Percentiles rank a stretch among this genome's conserved stretches.
These are phyloP conservation scores for Camponotus vicinus DNA, from an alignment of 1,140 invertebrate species.

Conservation along the genomic window DNA sequence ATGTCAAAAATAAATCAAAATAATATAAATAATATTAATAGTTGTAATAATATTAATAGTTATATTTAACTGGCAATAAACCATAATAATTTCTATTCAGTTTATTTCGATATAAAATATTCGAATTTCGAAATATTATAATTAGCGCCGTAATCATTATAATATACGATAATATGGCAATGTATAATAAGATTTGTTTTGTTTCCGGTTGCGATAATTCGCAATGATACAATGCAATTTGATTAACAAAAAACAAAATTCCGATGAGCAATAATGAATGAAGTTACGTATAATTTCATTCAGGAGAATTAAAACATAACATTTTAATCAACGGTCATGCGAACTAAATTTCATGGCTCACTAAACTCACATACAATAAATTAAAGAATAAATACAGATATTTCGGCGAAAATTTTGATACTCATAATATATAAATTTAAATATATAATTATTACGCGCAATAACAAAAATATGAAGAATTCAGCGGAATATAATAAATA, in stretches of 20 bases:
- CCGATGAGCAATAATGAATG: neutral
- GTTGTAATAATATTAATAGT: neutral
- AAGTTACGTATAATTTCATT: neutral
- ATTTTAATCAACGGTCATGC: constrained; percentile 26
- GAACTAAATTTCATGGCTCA: constrained; percentile 20
- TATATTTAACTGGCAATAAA: neutral
- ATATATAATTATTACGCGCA: neutral
- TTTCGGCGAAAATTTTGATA: neutral
- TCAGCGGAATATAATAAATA: too few species aligned
- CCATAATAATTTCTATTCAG: neutral
- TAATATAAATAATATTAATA: neutral
- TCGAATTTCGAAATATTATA: constrained; percentile 34
- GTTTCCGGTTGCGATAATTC: constrained; percentile 26
- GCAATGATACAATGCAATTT: constrained; percentile 37
- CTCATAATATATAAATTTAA: neutral
- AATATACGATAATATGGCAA: constrained; percentile 2
- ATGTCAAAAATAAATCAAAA: too few species aligned
- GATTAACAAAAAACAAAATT: constrained; percentile 23
- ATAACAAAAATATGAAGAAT: neutral
- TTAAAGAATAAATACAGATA: constrained; percentile 15
- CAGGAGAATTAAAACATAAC: constrained; percentile 44
- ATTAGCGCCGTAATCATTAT: constrained; percentile 22
- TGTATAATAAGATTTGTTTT: constrained; percentile 37
- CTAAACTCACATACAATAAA: constrained; percentile 6
- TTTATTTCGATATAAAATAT: neutral